Evolutionary conservation across 1,140 invertebrate genomes (phyloP).

Genomic region (Spodoptera frugiperda): DNA sequence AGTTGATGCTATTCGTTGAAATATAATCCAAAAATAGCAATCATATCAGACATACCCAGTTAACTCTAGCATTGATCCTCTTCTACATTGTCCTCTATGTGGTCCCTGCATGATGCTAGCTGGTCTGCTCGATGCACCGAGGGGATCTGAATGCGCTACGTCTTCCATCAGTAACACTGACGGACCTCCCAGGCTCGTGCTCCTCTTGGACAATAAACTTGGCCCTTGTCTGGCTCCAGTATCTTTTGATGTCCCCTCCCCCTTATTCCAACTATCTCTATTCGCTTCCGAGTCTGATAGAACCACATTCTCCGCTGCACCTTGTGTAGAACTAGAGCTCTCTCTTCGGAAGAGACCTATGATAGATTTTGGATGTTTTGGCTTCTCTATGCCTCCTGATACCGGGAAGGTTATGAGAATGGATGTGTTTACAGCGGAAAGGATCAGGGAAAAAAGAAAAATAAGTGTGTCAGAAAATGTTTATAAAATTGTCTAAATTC

Average conservation of each 20-base stretch:
- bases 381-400: constrained; percentile 90
- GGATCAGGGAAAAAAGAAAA: constrained; percentile 67
- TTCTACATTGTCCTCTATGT: constrained; percentile 88
- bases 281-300: constrained; percentile 85
- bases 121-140: constrained; percentile 85
- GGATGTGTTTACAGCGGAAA: constrained; percentile 50
- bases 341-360: constrained; percentile 90
- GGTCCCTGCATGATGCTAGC: constrained; percentile 83
- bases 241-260: constrained; percentile 70
- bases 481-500: constrained; percentile 33
- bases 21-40: neutral
- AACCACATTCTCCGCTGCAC: constrained; percentile 74
- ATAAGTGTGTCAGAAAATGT: constrained; percentile 66
- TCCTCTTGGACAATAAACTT: constrained; percentile 76
- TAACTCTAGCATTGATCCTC: constrained; percentile 90
- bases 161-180: constrained; percentile 87
- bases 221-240: constrained; percentile 67
- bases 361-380: constrained; percentile 90
- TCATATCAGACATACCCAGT: constrained; percentile 87
- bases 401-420: constrained; percentile 54
- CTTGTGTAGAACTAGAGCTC: constrained; percentile 88
- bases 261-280: constrained; percentile 73
- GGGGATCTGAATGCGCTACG: constrained; percentile 84
- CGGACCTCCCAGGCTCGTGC: constrained; percentile 82
- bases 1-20: neutral